These are phyloP conservation scores for Drosophila meridiana DNA, from an alignment of 2,888 invertebrate species.

Conservation along the genomic window DNA sequence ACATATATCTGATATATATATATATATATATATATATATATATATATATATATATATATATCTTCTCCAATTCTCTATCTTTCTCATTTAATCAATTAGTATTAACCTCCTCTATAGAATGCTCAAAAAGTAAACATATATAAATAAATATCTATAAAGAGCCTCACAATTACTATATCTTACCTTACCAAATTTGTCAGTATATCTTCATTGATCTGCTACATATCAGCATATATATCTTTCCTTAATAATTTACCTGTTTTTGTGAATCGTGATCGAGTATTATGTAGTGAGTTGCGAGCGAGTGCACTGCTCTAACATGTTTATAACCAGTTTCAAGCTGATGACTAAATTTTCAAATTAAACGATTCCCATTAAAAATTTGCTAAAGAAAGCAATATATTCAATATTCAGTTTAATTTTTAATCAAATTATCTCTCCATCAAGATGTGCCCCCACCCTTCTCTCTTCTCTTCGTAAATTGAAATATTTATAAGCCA, in stretches of 20 bases:
- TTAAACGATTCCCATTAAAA: not conserved
- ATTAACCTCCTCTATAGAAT: too few relatives aligned
- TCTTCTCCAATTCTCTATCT: too few relatives aligned
- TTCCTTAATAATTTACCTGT: not conserved
- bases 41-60: too few relatives aligned
- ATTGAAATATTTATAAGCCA: not conserved
- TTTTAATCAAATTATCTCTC: not conserved
- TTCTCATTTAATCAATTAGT: too few relatives aligned
- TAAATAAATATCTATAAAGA: too few relatives aligned
- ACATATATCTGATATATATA: too few relatives aligned
- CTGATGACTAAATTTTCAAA: not conserved
- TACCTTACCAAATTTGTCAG: not conserved
- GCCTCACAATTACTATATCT: too few relatives aligned
- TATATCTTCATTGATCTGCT: not conserved
- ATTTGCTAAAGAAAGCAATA: not conserved
- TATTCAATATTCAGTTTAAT: not conserved
- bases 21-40: too few relatives aligned
- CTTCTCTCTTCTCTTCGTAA: not conserved
- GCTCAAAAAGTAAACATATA: too few relatives aligned
- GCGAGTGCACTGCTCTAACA: not conserved
- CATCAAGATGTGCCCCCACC: not conserved
- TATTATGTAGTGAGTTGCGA: not conserved
- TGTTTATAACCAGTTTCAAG: not conserved
- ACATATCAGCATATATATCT: rapidly evolving
- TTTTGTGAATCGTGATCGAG: not conserved